phyloP scores from a whole-genome alignment of 2,797 vertebrate genomes.

The Erethizon dorsatum region DNA sequence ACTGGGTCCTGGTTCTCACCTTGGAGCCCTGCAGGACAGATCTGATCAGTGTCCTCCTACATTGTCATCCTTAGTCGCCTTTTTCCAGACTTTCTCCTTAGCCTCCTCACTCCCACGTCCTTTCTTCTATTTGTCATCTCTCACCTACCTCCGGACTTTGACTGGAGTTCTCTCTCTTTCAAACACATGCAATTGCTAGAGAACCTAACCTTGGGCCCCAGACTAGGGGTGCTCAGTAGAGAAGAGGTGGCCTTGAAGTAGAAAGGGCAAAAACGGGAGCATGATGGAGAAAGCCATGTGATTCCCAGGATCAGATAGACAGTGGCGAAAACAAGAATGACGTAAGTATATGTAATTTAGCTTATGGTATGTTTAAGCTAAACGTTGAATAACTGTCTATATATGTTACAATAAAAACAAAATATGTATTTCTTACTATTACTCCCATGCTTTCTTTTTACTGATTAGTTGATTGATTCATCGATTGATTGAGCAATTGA shows the following conservation, averaged over 20 bases:
- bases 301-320: not conserved
- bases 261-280: not conserved
- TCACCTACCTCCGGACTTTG: not conserved
- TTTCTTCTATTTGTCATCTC: not conserved
- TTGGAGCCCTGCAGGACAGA: not conserved
- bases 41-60: not conserved
- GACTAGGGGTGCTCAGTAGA: not conserved
- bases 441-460: not conserved
- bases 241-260: not conserved
- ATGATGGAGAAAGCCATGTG: not conserved
- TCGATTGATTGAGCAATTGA: not conserved
- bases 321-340: not conserved
- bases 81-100: not conserved
- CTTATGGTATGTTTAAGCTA: not conserved
- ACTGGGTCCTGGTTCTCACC: not conserved
- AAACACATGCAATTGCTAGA: not conserved
- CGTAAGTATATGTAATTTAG: not conserved
- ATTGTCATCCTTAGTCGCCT: not conserved
- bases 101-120: not conserved
- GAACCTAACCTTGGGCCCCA: not conserved
- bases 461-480: not conserved
- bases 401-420: constrained; percentile 42
- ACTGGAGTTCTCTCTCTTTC: not conserved
- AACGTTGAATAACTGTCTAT: constrained; percentile 33
- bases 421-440: not conserved